These are phyloP conservation scores for Thalassophryne amazonica DNA, from an alignment of 2,797 vertebrate species.

Conservation along the genomic window DNA sequence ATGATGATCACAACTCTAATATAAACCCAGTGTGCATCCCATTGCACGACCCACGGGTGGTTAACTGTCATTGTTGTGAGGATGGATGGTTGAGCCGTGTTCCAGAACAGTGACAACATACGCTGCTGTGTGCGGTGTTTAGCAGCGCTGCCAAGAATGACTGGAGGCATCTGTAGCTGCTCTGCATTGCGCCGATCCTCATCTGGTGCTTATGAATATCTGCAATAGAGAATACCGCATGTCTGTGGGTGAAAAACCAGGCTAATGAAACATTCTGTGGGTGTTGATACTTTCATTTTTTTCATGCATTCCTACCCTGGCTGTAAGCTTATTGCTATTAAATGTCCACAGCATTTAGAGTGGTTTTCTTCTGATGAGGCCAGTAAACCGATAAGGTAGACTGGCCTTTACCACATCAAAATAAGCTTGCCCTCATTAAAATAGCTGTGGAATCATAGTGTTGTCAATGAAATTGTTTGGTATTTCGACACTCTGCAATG, in stretches of 20 bases:
- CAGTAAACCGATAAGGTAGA: constrained; percentile 14
- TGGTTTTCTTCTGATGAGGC: constrained; percentile 14
- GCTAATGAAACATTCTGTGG: constrained; percentile 70
- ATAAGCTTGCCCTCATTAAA: constrained; percentile 47
- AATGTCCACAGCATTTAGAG: constrained; percentile 39
- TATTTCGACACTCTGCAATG: constrained; percentile 45
- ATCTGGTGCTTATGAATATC: constrained; percentile 71
- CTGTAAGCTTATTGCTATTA: constrained; percentile 32
- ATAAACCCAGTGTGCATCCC: constrained; percentile 54
- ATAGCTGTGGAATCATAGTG: constrained; percentile 22
- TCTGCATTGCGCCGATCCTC: constrained; percentile 66
- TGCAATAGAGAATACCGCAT: constrained; percentile 57
- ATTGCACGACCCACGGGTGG: constrained; percentile 61
- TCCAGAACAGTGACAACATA: constrained; percentile 68
- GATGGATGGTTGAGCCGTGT: constrained; percentile 63
- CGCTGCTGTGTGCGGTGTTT: constrained; percentile 64
- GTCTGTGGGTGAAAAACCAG: constrained; percentile 51
- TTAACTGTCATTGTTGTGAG: constrained; percentile 66
- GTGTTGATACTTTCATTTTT: constrained; percentile 23
- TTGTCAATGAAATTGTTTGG: constrained; percentile 40
- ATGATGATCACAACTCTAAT: constrained; percentile 53
- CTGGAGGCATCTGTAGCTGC: constrained; percentile 67
- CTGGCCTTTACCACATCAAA: neutral
- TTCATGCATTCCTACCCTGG: constrained; percentile 9
- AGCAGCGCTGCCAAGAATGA: constrained; percentile 66